Conservation (phyloP, 2,797 vertebrate species). For the Podarcis siculus region DNA sequence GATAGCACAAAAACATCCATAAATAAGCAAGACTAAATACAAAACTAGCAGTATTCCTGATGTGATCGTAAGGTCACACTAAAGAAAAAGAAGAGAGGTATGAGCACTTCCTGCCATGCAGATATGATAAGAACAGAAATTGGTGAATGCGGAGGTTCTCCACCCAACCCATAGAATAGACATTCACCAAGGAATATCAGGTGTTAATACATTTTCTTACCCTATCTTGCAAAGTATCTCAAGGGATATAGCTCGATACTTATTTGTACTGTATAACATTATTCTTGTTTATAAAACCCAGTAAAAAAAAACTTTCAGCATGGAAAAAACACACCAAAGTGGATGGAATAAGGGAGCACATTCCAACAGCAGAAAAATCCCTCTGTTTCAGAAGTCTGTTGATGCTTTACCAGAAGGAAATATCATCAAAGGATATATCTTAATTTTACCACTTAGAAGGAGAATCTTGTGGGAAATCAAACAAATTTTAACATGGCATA, state of each 20-base stretch:
- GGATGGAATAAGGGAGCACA: background rate
- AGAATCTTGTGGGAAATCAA: background rate
- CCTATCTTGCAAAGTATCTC: background rate
- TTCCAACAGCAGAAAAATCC: background rate
- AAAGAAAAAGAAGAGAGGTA: conserved; percentile 36
- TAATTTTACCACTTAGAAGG: too few relatives aligned
- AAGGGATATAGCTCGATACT: too few relatives aligned
- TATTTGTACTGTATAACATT: too few relatives aligned
- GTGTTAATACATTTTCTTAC: too few relatives aligned
- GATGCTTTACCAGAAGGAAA: too few relatives aligned
- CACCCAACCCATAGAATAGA: background rate
- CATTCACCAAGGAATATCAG: background rate
- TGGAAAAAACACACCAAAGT: too few relatives aligned
- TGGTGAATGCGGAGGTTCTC: background rate
- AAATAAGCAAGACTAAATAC: conserved; percentile 76
- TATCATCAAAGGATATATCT: too few relatives aligned
- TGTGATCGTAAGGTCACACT: conserved; percentile 85
- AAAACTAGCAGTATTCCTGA: conserved; percentile 75
- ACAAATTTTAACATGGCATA: background rate
- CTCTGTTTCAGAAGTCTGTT: too few relatives aligned
- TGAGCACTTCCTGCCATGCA: background rate
- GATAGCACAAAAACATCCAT: conserved; percentile 79
- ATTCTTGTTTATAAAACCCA: too few relatives aligned
- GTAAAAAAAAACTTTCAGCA: too few relatives aligned
- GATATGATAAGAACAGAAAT: background rate